Evolutionary conservation across 2,113 vertebrate genomes (phyloP).

Genomic region (Syngnathus floridae): DNA sequence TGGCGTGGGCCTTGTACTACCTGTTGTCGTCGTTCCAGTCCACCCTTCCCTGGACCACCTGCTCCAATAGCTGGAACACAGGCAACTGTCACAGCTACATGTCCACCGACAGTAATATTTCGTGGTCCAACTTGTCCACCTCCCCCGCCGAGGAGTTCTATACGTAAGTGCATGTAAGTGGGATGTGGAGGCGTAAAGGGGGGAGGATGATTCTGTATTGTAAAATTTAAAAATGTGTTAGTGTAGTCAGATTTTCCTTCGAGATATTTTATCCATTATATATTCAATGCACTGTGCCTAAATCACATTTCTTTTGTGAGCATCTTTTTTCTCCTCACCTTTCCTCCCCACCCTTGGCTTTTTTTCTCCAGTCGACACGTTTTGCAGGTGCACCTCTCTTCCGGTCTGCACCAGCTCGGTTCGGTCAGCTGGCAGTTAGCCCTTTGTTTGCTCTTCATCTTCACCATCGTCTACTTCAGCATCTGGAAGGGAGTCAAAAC

Average conservation of each 20-base stretch:
- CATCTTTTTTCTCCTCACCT: background rate
- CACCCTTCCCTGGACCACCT: constrained; percentile 89
- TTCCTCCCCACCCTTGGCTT: background rate
- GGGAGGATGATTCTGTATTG: background rate
- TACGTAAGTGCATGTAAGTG: constrained; percentile 91
- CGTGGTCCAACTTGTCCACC: constrained; percentile 81
- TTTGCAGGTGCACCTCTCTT: constrained; percentile 84
- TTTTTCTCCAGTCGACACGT: constrained; percentile 78
- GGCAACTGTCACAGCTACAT: constrained; percentile 87
- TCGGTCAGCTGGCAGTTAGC: constrained; percentile 90
- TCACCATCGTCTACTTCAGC: constrained; percentile 93
- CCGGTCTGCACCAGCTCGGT: constrained; percentile 88
- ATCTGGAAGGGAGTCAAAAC: constrained; percentile 99
- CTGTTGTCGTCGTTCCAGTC: constrained; percentile 85
- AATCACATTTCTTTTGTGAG: background rate
- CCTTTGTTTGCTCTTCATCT: constrained; percentile 90
- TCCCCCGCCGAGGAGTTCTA: constrained; percentile 98
- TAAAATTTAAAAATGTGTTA: background rate
- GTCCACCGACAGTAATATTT: constrained; percentile 77
- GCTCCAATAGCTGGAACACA: constrained; percentile 90
- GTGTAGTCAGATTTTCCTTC: too few species aligned
- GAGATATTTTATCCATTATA: too few species aligned
- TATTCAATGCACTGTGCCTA: too few species aligned
- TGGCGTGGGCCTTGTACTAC: constrained; percentile 98
- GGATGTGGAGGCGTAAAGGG: constrained; percentile 19